phyloP scores from a whole-genome alignment of 2,888 invertebrate species.

The Perithous albicinctus region DNA sequence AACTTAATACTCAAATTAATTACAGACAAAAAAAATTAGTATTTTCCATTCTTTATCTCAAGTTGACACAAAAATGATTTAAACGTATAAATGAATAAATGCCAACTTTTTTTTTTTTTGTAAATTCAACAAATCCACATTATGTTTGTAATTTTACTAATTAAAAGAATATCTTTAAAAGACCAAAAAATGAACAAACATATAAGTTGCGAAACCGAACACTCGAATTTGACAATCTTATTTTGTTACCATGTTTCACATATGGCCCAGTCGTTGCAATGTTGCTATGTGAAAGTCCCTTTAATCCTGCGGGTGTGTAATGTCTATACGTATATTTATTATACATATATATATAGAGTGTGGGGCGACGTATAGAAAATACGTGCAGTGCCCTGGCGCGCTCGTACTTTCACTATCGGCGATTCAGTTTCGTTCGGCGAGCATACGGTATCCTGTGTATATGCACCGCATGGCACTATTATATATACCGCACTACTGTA shows the following conservation, averaged over 20 bases:
- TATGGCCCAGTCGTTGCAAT: conserved; percentile 20
- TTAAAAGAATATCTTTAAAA: too few relatives aligned
- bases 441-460: conserved; percentile 18
- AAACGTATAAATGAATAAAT: too few relatives aligned
- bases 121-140: too few relatives aligned
- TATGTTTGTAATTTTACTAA: too few relatives aligned
- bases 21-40: too few relatives aligned
- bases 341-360: conserved; percentile 10
- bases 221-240: too few relatives aligned
- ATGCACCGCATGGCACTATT: conserved; percentile 34
- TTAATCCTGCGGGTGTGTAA: conserved; percentile 25
- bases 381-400: conserved; percentile 18
- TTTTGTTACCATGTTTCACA: neutral
- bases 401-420: conserved; percentile 67
- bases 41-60: too few relatives aligned
- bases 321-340: conserved; percentile 22
- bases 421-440: conserved; percentile 59
- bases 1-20: too few relatives aligned
- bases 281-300: conserved; percentile 43
- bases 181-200: neutral
- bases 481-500: conserved; percentile 31
- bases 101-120: too few relatives aligned
- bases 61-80: too few relatives aligned
- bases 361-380: conserved; percentile 9
- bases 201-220: neutral